These are phyloP conservation scores for Protomyctophum bolini DNA, from an alignment of 2,113 vertebrate species.

Conservation along the genomic window DNA sequence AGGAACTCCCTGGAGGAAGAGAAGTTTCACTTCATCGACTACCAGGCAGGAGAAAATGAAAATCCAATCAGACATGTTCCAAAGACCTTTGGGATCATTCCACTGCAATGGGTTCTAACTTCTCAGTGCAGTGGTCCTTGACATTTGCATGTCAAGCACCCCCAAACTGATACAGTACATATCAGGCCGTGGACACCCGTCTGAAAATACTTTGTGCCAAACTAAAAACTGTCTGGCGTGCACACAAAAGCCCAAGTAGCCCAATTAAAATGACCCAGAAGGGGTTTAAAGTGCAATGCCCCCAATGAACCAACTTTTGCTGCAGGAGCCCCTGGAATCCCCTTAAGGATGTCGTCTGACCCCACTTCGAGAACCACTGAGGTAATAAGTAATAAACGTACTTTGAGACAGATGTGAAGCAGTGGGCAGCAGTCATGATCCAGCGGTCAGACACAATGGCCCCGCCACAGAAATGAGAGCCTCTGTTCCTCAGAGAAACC, in stretches of 20 bases:
- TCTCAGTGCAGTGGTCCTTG: too few relatives aligned
- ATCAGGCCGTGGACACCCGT: too few relatives aligned
- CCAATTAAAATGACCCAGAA: too few relatives aligned
- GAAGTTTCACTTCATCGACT: background rate
- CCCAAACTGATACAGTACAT: too few relatives aligned
- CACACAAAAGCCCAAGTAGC: background rate
- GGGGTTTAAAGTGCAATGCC: background rate
- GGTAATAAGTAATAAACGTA: conserved; percentile 25
- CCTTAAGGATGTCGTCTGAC: too few relatives aligned
- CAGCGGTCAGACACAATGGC: conserved; percentile 83
- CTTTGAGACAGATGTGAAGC: conserved; percentile 68
- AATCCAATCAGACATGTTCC: too few relatives aligned
- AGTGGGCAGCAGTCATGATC: conserved; percentile 89
- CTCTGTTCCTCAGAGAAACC: conserved; percentile 84
- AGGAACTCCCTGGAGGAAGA: conserved; percentile 60
- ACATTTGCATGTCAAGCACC: too few relatives aligned
- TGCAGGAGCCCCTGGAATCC: background rate
- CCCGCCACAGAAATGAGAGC: conserved; percentile 87
- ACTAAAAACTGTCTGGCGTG: too few relatives aligned
- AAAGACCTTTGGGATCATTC: too few relatives aligned
- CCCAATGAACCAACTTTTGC: background rate
- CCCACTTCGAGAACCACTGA: too few relatives aligned
- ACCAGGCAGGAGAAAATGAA: background rate
- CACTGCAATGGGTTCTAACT: too few relatives aligned
- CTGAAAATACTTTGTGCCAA: too few relatives aligned